Evolutionary conservation across 2,888 invertebrate genomes (phyloP), one percentile per base, ranked within the genome.

Genomic region (Galerucella nymphaeae): DNA sequence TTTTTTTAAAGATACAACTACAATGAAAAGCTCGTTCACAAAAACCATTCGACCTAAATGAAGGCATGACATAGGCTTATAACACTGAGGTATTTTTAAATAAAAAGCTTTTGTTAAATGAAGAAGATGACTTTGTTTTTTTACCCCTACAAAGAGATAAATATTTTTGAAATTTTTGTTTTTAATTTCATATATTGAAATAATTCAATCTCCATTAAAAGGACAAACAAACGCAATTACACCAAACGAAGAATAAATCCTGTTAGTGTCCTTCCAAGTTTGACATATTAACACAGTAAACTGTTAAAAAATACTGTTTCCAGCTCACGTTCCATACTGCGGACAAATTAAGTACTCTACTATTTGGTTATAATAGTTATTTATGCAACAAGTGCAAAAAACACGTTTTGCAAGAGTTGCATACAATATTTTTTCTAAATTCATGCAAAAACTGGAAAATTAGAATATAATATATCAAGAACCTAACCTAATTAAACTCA

Each of bases 261-360:
- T 55, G 66, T 76, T 74, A 76, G 74, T 72, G 70, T 69, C 64
- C 58, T 62, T 68, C 69, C 72, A 53, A 73, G 42, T 73, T 72
- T 72, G 74, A 66, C 74, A 74, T 72, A 73, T 76, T 76, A 76
- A 74, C 76, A 76, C 74, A 73, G 66, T n/a, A n/a, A n/a, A n/a
- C n/a, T n/a, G n/a, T n/a, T n/a, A n/a, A n/a, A n/a, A n/a, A n/a
- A n/a, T n/a, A n/a, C n/a, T n/a, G n/a, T n/a, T n/a, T n/a, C n/a
- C n/a, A n/a, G n/a, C n/a, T n/a, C n/a, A n/a, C n/a, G n/a, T n/a
- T n/a, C n/a, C n/a, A n/a, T n/a, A n/a, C n/a, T n/a, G n/a, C n/a
- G n/a, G n/a, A n/a, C n/a, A n/a, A n/a, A n/a, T n/a, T n/a, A n/a
- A n/a, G n/a, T n/a, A n/a, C n/a, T n/a, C n/a, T n/a, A n/a, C n/a